Conservation (phyloP, 1,140 invertebrate genomes). For the Plectrocnemia conspersa region DNA sequence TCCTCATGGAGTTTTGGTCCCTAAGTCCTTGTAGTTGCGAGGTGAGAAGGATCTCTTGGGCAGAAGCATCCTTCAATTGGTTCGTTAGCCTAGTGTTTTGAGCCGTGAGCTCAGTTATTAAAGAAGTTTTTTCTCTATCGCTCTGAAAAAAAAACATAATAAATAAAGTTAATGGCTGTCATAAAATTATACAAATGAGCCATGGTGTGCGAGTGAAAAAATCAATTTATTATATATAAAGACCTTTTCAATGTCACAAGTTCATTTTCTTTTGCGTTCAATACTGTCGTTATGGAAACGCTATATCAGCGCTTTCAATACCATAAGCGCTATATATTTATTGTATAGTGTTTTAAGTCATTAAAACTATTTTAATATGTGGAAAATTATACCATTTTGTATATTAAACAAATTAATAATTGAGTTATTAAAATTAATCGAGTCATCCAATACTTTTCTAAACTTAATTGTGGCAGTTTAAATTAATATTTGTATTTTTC, state of each 20-base stretch:
- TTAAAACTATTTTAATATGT: too few species aligned
- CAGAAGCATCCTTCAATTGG: constrained; percentile 79
- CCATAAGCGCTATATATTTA: too few species aligned
- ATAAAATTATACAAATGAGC: too few species aligned
- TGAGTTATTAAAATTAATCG: too few species aligned
- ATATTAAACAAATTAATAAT: too few species aligned
- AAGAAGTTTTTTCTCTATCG: constrained; percentile 73
- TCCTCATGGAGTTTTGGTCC: constrained; percentile 78
- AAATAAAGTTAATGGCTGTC: too few species aligned
- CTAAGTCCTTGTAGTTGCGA: constrained; percentile 74
- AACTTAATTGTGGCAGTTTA: too few species aligned
- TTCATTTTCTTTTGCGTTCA: neutral
- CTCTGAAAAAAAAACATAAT: constrained; percentile 48
- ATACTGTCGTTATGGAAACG: constrained; percentile 11
- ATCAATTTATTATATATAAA: neutral
- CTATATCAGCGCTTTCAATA: too few species aligned
- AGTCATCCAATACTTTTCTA: too few species aligned
- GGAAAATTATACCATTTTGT: too few species aligned
- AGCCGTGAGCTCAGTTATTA: constrained; percentile 81
- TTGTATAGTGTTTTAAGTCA: too few species aligned
- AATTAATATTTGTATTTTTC: too few species aligned
- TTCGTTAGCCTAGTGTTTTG: constrained; percentile 85
- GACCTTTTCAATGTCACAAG: constrained; percentile 9
- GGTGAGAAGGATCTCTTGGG: constrained; percentile 74
- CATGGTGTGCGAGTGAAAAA: neutral